Evolutionary conservation across 1,140 invertebrate species (phyloP).

Genomic region (Drosophila ohnishii): DNA sequence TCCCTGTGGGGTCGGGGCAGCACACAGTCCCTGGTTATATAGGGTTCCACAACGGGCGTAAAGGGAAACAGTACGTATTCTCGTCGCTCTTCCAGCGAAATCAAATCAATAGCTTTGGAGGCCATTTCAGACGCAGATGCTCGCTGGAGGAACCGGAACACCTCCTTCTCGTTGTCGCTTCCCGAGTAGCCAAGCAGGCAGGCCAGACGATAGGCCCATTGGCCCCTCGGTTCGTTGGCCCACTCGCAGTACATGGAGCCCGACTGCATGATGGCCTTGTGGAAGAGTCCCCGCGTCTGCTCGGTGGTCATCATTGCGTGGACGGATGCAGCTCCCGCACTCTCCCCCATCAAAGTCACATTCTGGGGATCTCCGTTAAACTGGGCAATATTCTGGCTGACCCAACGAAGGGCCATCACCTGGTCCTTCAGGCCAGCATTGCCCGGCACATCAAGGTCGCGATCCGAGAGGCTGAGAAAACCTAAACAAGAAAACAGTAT

Average conservation of each 20-base stretch:
- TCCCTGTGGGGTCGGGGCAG: conserved; percentile 61
- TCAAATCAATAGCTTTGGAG: conserved; percentile 6
- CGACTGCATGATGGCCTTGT: conserved; percentile 86
- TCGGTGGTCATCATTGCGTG: conserved; percentile 66
- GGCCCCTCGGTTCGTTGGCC: conserved; percentile 45
- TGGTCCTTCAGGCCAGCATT: conserved; percentile 83
- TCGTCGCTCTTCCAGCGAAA: conserved; percentile 42
- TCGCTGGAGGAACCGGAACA: conserved; percentile 78
- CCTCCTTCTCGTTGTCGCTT: conserved; percentile 71
- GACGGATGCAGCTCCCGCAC: conserved; percentile 74
- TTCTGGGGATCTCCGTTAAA: conserved; percentile 80
- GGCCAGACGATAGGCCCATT: conserved; percentile 61
- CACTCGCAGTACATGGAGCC: conserved; percentile 84
- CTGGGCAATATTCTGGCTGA: conserved; percentile 70
- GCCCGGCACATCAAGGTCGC: conserved; percentile 71
- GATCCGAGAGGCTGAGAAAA: conserved; percentile 79
- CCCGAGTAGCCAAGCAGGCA: conserved; percentile 68
- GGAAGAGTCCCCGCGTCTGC: conserved; percentile 84
- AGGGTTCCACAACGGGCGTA: conserved; percentile 82
- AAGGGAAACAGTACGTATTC: conserved; percentile 63
- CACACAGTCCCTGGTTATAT: conserved; percentile 62
- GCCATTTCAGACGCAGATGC: conserved; percentile 44
- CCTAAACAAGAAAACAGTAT: conserved; percentile 24
- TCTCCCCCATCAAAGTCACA: conserved; percentile 79
- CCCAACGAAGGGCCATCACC: conserved; percentile 82